phyloP scores from a whole-genome alignment of 2,113 vertebrate species.

The Zosterops pallidus region DNA sequence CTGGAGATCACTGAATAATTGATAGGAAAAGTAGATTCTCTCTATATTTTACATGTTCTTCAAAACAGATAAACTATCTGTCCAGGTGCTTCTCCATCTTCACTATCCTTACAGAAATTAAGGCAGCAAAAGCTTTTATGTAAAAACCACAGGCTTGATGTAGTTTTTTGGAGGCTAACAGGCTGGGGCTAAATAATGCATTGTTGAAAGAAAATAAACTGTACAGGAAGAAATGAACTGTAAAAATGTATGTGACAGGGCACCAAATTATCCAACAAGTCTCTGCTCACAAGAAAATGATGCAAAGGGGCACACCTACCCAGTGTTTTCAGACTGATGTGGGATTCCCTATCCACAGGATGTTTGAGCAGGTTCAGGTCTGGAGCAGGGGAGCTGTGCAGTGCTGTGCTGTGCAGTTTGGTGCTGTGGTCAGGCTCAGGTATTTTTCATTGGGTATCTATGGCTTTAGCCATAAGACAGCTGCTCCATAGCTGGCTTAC shows the following conservation, averaged over 20 bases:
- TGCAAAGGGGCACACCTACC: neutral
- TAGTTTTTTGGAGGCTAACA: neutral
- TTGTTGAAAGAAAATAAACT: neutral
- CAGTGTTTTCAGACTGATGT: neutral
- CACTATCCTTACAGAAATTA: neutral
- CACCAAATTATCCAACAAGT: neutral
- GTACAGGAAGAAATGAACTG: neutral
- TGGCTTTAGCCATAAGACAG: neutral
- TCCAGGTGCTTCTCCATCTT: neutral
- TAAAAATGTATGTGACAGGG: neutral
- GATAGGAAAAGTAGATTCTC: neutral
- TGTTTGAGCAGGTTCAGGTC: neutral
- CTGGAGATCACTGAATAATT: fast-evolving
- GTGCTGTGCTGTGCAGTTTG: neutral
- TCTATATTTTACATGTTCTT: neutral
- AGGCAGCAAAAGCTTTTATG: neutral
- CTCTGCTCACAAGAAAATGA: neutral
- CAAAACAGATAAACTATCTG: neutral
- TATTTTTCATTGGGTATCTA: neutral
- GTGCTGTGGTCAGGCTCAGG: neutral
- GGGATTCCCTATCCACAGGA: neutral
- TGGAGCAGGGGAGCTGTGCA: neutral
- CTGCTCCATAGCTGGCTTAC: neutral
- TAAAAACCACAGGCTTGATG: neutral
- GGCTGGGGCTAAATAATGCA: neutral